Conservation (phyloP, 2,113 vertebrate species). For the Lonchura striata region DNA sequence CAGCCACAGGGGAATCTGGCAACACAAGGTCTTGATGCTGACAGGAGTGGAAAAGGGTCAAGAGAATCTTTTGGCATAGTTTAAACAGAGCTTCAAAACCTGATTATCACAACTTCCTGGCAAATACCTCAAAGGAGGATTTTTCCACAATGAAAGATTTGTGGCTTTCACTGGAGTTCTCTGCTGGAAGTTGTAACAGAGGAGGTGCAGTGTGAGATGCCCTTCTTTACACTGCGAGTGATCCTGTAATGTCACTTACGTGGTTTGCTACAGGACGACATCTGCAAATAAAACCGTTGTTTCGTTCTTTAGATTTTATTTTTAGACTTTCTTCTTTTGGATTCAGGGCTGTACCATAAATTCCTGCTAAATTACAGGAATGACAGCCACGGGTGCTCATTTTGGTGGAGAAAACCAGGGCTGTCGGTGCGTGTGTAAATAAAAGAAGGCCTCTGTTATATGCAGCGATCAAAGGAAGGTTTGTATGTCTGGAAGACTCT, state of each 20-base stretch:
- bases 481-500: neutral
- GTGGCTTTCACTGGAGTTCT: neutral
- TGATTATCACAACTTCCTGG: neutral
- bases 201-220: neutral
- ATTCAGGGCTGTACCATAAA: neutral
- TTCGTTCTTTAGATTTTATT: neutral
- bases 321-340: constrained; percentile 3
- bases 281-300: neutral
- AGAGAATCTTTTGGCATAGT: neutral
- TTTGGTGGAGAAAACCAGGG: neutral
- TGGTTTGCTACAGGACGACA: neutral
- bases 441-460: neutral
- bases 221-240: neutral
- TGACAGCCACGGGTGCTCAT: neutral
- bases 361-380: constrained; percentile 33
- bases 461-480: neutral
- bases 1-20: neutral
- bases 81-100: neutral
- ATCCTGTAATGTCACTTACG: neutral
- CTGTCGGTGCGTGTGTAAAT: neutral
- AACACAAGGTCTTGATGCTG: neutral
- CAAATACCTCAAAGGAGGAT: neutral
- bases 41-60: neutral
- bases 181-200: neutral
- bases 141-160: neutral